Evolutionary conservation across 2,888 invertebrate genomes (phyloP), one percentile per base, ranked within the genome.

Genomic region (Kuschelorhynchus macadamiae): DNA sequence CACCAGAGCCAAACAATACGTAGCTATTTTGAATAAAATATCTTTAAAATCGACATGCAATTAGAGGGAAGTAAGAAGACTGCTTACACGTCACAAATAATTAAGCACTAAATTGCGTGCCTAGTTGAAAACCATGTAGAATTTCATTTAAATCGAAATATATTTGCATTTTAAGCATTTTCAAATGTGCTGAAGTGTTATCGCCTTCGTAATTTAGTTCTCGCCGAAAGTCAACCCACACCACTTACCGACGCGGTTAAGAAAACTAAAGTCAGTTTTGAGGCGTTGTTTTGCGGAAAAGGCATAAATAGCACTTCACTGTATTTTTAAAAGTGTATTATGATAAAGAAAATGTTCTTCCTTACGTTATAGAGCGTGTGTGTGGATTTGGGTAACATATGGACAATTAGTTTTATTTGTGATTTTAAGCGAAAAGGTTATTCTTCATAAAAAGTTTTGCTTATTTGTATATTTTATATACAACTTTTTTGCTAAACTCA

Each of bases 11-110:
- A 25, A 55, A 25, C 42, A 9, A 20, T 42, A n/a, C 17, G 42
- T 25, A 42, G 18, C 36, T 52, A 52, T 42, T 55, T 33, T n/a
- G 32, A 57, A 52, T 17, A 42, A 44, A 56, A 55, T 64, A 80
- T 80, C 79, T 79, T 74, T 70, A 59, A 68, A 76, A 80, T 79
- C 79, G 79, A 76, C 79, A 79, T 78, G 79, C 78, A 76, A 80
- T 79, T 78, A 78, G 72, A 75, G 68, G 73, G 75, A 76, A 77
- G 76, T 76, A 77, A 77, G 77, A 79, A 76, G 78, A 78, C 73
- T 77, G 77, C 77, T 75, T 77, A 70, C 72, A 76, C 78, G 76
- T 76, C 75, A 74, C 76, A 76, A 74, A 72, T 77, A 80, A 78
- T 79, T 80, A 80, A 79, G 74, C 73, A 74, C 71, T 60, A 72